Evolutionary conservation across 2,797 vertebrate species (phyloP).

Genomic region (Siniperca undulata): DNA sequence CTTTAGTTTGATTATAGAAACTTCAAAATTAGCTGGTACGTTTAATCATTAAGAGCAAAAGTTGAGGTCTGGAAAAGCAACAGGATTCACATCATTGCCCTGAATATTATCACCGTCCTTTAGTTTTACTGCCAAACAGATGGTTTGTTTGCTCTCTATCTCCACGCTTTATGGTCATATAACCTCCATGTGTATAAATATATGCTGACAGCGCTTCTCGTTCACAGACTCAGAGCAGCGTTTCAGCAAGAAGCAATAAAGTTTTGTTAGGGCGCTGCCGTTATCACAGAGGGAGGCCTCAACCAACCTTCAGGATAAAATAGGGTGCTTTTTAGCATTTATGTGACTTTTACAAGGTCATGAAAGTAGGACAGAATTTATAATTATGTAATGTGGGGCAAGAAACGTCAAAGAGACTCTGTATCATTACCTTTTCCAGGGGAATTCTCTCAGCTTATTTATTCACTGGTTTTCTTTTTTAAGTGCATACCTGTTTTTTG

Average conservation of each 20-base stretch:
- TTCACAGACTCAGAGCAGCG: slow-evolving; percentile 9
- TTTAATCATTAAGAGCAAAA: slow-evolving; percentile 31
- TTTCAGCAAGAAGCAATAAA: slow-evolving; percentile 38
- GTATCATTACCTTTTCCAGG: slow-evolving; percentile 5
- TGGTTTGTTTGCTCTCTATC: slow-evolving; percentile 52
- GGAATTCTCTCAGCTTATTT: slow-evolving; percentile 4
- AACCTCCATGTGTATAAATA: slow-evolving; percentile 47
- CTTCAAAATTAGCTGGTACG: not conserved
- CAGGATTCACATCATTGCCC: slow-evolving; percentile 8
- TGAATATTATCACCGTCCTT: slow-evolving; percentile 36
- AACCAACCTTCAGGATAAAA: slow-evolving; percentile 38
- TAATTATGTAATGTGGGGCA: slow-evolving; percentile 39
- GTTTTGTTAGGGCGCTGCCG: slow-evolving; percentile 38
- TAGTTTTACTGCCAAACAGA: slow-evolving; percentile 52
- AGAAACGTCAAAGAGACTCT: slow-evolving; percentile 21
- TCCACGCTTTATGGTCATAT: slow-evolving; percentile 33
- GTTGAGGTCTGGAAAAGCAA: slow-evolving; percentile 26
- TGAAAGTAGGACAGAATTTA: slow-evolving; percentile 54
- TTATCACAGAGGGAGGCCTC: slow-evolving; percentile 55
- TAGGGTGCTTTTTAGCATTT: slow-evolving; percentile 43
- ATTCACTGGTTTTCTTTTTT: slow-evolving; percentile 10
- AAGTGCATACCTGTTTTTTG: slow-evolving; percentile 11
- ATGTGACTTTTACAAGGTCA: slow-evolving; percentile 62
- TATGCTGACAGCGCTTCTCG: slow-evolving; percentile 33
- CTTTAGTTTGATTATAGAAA: slow-evolving; percentile 21